Base-by-base conservation (phyloP, 1,140 invertebrate species). In the Dreissena rostriformis region DNA sequence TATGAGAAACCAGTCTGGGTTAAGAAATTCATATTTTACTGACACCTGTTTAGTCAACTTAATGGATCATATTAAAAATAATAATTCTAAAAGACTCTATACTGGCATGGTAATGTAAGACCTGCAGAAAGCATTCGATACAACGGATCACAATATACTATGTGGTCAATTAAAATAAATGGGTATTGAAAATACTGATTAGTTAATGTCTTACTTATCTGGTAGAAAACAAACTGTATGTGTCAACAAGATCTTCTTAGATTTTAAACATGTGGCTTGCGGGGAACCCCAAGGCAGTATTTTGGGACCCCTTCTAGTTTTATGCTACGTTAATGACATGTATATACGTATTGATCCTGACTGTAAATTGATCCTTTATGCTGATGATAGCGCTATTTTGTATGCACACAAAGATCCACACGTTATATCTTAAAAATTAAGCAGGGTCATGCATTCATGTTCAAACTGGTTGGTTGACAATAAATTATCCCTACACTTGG, bases 261-360 rank as follows among this genome's bases (percentile, higher is more conserved):
- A 67, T 28, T 66, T 24, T 4, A 26, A 55, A 68, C 14, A 15
- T 75, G 61, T 73, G 51, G 63, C 28, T 51, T 82, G 68, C 73
- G 71, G 80, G 19, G 80, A 75, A n/a, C 72, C 65, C 52, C 80
- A 82, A 66, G 72, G 80, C 8, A 53, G 71, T 53, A 75, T 82
- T 24, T 39, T 82, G 49, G 80, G 22, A 8, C 72, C 72, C 49
- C 72, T 82, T 15, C 28, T 82, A 29, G 74, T 75, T 28, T 28
- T 75, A 26, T 82, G 49, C 53, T 82, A 75, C 75, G 55, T 82
- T 39, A 82, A 82, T 82, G 71, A 82, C 57, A 68, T 67, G 63
- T 29, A 52, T 75, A 74, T 75, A 55, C 74, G 80, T 57, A 82
- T 82, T 39, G 55, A 14, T 24, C 51, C 52, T 57, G 55, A 75